Conservation (phyloP, 92 coral and sea anemone genomes). For the Actinernus sp. region DNA sequence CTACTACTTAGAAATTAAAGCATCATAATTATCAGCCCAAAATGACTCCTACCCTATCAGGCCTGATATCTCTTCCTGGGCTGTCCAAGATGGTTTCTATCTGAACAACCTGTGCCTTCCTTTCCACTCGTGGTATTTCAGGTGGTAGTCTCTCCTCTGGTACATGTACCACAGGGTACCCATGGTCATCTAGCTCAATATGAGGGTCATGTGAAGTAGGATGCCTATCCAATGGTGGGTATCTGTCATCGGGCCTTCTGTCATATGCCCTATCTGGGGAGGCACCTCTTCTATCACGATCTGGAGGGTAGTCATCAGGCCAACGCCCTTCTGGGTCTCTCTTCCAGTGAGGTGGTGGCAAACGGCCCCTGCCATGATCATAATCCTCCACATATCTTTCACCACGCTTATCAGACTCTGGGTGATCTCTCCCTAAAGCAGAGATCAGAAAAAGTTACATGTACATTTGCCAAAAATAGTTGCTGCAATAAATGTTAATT, state of each 20-base stretch:
- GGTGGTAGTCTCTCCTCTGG: constrained; percentile 39
- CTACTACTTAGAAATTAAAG: no score
- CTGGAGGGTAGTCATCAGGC: constrained; percentile 10
- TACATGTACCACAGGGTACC: background rate
- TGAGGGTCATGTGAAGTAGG: constrained; percentile 33
- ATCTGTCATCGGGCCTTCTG: constrained; percentile 18
- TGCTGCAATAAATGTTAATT: background rate
- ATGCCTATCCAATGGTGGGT: background rate
- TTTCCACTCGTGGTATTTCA: constrained; percentile 61
- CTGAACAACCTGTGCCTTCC: constrained; percentile 79
- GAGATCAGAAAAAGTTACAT: background rate
- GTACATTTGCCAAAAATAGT: background rate
- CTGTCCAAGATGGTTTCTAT: constrained; percentile 82
- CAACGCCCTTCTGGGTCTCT: constrained; percentile 11
- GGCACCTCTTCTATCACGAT: constrained; percentile 21
- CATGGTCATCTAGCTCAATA: constrained; percentile 35
- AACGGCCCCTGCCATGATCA: constrained; percentile 39
- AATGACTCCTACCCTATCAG: constrained; percentile 86
- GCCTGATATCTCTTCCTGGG: constrained; percentile 92
- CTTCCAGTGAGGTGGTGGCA: constrained; percentile 49
- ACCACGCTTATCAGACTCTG: constrained; percentile 21
- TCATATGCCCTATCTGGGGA: no score
- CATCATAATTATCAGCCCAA: background rate
- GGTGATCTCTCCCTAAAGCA: constrained; percentile 30
- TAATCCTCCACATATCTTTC: constrained; percentile 54